phyloP scores from a whole-genome alignment of 2,888 invertebrate genomes.

The Caradrina kadenii region DNA sequence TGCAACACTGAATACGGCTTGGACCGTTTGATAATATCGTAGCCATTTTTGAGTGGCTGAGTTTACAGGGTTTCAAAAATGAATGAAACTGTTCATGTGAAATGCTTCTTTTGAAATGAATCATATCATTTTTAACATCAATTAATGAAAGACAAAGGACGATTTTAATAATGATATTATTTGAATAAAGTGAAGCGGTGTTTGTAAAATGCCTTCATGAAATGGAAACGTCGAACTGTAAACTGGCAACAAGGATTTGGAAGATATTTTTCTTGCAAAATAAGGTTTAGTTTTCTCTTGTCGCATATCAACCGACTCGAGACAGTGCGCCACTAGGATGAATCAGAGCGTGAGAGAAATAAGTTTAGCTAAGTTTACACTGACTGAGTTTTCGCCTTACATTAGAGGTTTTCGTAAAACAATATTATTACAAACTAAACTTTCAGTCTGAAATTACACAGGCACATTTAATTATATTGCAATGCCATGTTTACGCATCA shows the following conservation, averaged over 20 bases:
- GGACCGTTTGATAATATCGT: constrained; percentile 38
- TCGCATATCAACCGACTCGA: constrained; percentile 65
- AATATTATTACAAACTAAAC: constrained; percentile 22
- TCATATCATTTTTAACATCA: constrained; percentile 33
- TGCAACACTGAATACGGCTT: constrained; percentile 25
- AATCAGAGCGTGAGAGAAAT: constrained; percentile 76
- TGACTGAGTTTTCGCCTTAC: constrained; percentile 64
- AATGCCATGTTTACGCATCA: constrained; percentile 13
- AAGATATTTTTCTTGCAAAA: constrained; percentile 52
- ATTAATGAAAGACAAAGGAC: constrained; percentile 22
- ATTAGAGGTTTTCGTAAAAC: constrained; percentile 46
- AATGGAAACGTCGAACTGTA: constrained; percentile 30
- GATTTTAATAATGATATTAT: constrained; percentile 10
- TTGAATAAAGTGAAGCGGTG: constrained; percentile 23
- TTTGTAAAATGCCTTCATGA: constrained; percentile 25
- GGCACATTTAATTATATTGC: constrained; percentile 11
- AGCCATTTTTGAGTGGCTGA: constrained; percentile 27
- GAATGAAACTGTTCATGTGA: constrained; percentile 37
- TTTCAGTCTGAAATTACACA: constrained; percentile 10
- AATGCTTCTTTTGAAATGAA: constrained; percentile 24
- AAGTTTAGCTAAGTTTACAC: constrained; percentile 73
- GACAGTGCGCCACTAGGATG: constrained; percentile 65
- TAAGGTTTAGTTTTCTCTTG: constrained; percentile 65
- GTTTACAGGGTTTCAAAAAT: constrained; percentile 31
- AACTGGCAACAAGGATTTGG: constrained; percentile 27